Evolutionary conservation across 2,797 vertebrate species (phyloP), one percentile per base, ranked within the genome.

Genomic region (Halcyon chelicuti): DNA sequence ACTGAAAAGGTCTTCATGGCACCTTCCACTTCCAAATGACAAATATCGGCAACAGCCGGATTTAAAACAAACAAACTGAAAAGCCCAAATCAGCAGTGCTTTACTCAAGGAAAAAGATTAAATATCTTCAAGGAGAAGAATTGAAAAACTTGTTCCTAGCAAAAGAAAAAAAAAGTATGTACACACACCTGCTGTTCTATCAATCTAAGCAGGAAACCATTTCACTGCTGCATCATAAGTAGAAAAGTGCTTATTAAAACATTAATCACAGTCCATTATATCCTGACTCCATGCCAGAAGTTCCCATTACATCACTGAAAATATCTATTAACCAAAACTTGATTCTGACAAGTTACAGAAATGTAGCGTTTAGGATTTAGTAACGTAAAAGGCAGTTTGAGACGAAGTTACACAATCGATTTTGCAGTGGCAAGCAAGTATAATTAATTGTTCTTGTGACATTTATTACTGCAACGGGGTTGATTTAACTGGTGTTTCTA

Each of bases 211-310:
- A 98, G 98, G 98, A 98, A 98, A 98, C 96, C 94, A 92, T 97
- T 98, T 97, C 96, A 97, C 92, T 96, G 96, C 96, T 96, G 96
- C 97, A 98, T 97, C 97, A 94, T 97, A 96, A 97, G 98, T 94
- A 97, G 96, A 97, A 98, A 98, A 98, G 95, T 95, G 97, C 97
- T 98, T 98, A 98, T 98, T 98, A 98, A 98, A 98, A 98, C 98
- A 98, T 98, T 98, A 98, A 98, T 98, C 98, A 98, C 97, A 97
- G 97, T 97, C 98, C 97, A 98, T 98, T 98, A 98, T 97, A 97
- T 93, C 97, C 97, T 98, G 98, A 98, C 97, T 98, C 95, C 79
- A 80, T 83, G 98, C 98, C 98, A 98, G 98, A 97, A 97, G 94
- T 98, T 98, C 97, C 98, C 94, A 98, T 98, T 98, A 98, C 98